Base-by-base conservation (phyloP, 2,888 invertebrate species). In the Cenopis cana region DNA sequence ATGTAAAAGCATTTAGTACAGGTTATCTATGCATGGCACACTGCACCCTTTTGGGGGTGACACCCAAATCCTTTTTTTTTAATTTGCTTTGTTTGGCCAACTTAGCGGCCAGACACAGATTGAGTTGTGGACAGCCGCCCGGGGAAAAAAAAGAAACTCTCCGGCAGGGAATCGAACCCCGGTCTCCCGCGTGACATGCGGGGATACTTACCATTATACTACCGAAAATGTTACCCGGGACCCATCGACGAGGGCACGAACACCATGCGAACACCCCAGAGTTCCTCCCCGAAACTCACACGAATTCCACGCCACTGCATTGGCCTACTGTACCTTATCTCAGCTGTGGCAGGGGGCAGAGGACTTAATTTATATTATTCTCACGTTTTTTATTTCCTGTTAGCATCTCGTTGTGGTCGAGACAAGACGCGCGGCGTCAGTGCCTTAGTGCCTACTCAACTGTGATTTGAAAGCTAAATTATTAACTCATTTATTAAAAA, bases 171-270 rank as follows among this genome's bases (percentile, higher is more conserved):
- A 93, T 93, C 93, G 93, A 94, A 94, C 93, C 93, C 93, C 92
- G 93, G 93, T 93, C 94, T 94, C 93, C 93, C 93, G 93, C 93
- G 93, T 93, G 93, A 93, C 93, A 94, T 93, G 93, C 93, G 93
- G 93, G 93, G 93, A 93, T 93, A 93, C 93, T 93, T 75, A 93
- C 93, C 93, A 93, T 93, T 94, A 93, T 93, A 93, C 93, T 93
- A 93, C 93, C 24, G 24, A 4, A 1, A 4, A 4, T 24, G 24
- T 3, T 4, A 24, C 1, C 24, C 24, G 24, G 24, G 24, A 24
- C 24, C 24, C 24, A 24, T 24, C 24, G 24, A 24, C 24, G 24
- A 4, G 24, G 24, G 2, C 24, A 24, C 24, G 24, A 24, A 4
- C 24, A 24, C n/a, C n/a, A n/a, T n/a, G n/a, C n/a, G n/a, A n/a